Conservation (phyloP, 2,113 vertebrate species). For the Myocastor coypus region DNA sequence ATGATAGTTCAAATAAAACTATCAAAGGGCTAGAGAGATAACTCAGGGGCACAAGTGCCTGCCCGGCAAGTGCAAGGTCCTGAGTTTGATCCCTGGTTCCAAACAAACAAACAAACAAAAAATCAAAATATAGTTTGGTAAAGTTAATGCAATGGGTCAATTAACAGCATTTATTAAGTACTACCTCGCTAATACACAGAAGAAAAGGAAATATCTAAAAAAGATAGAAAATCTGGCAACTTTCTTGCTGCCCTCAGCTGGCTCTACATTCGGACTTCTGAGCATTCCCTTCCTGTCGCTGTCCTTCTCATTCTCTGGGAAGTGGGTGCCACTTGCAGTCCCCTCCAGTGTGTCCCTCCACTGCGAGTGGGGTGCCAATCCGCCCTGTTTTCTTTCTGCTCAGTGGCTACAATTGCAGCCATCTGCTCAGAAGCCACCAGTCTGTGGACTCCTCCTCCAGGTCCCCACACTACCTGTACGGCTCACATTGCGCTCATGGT, state of each 20-base stretch:
- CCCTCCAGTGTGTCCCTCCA: background rate
- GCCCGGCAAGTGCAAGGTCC: too few species aligned
- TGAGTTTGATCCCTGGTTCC: too few species aligned
- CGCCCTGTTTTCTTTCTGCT: background rate
- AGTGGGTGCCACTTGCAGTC: background rate
- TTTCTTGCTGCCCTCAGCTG: background rate
- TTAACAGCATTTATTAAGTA: constrained; percentile 27
- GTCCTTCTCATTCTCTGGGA: background rate
- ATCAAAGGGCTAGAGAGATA: background rate
- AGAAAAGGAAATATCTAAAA: background rate
- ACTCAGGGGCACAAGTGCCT: too few species aligned
- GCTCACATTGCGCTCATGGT: background rate
- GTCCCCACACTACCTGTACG: background rate
- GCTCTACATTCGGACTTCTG: too few species aligned
- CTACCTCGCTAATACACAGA: background rate
- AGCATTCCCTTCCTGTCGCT: too few species aligned
- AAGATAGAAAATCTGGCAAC: background rate
- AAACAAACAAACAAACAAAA: too few species aligned
- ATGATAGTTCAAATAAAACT: constrained; percentile 41
- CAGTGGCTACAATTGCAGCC: background rate
- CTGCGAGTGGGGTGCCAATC: background rate
- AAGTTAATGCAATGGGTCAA: background rate
- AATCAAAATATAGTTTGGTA: background rate
- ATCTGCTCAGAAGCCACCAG: background rate
- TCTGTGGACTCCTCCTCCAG: background rate